Percentiles rank a stretch among this genome's conserved stretches.
These are phyloP conservation scores for Scelioninae gen. 2 DNA, from an alignment of 2,888 invertebrate species.

Conservation along the genomic window DNA sequence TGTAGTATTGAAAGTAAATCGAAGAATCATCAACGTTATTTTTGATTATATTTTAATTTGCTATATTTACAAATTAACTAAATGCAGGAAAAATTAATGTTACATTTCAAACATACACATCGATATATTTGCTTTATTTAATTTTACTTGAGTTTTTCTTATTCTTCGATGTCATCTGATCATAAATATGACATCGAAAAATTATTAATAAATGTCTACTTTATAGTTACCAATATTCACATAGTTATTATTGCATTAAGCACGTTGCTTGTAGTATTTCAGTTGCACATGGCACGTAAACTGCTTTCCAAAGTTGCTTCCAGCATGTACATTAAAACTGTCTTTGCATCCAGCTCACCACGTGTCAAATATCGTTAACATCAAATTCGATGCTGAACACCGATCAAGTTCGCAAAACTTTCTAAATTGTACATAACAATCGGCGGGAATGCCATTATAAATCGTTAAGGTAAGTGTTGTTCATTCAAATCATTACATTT, in stretches of 20 bases:
- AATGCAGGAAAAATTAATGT: too few relatives aligned
- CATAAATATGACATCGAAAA: too few relatives aligned
- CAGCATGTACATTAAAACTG: constrained; percentile 42
- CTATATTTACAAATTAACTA: too few relatives aligned
- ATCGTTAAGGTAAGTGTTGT: constrained; percentile 39
- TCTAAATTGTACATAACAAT: constrained; percentile 12
- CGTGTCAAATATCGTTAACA: constrained; percentile 34
- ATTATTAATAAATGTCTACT: constrained; percentile 4
- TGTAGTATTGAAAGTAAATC: too few relatives aligned
- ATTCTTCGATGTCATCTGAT: too few relatives aligned
- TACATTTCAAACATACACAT: too few relatives aligned
- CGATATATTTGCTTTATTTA: too few relatives aligned
- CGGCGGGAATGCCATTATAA: not conserved
- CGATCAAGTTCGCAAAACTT: constrained; percentile 32
- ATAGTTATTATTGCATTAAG: constrained; percentile 41
- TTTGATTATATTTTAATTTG: too few relatives aligned
- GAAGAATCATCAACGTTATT: too few relatives aligned
- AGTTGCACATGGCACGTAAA: constrained; percentile 35
- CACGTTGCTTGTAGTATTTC: constrained; percentile 42
- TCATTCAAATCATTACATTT: too few relatives aligned
- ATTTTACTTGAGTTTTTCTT: too few relatives aligned
- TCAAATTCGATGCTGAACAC: constrained; percentile 20
- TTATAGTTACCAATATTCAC: constrained; percentile 8
- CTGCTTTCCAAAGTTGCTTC: constrained; percentile 46
- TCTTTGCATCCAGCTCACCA: constrained; percentile 31